Evolutionary conservation across 2,888 invertebrate genomes (phyloP).

Genomic region (Branchellion lobata): DNA sequence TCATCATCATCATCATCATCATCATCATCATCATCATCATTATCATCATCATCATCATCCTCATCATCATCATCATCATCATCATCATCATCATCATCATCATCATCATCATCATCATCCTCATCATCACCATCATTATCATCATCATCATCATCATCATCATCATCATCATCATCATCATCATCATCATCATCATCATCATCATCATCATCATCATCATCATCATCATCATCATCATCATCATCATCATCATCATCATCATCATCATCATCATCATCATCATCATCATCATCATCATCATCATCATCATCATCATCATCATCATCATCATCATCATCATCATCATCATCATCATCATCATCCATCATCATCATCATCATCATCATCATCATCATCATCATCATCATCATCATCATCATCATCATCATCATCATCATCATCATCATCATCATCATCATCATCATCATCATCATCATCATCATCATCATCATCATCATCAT

Average conservation of each 20-base stretch:
- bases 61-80: no score
- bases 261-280: no score
- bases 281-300: neutral
- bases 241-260: slow-evolving; percentile 16
- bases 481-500: neutral
- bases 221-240: slow-evolving; percentile 5
- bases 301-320: no score
- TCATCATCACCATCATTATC: no score
- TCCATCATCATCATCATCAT: neutral
- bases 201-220: neutral
- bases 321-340: no score
- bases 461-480: neutral
- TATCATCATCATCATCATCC: no score
- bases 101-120: no score
- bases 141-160: neutral
- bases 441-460: neutral
- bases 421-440: neutral
- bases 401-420: slow-evolving; percentile 5
- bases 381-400: slow-evolving; percentile 15
- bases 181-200: neutral
- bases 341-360: slow-evolving; percentile 5
- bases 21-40: no score
- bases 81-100: neutral
- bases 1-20: no score
- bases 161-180: neutral